Base-by-base conservation (phyloP, 1,140 invertebrate genomes). In the Hirudo medicinalis region DNA sequence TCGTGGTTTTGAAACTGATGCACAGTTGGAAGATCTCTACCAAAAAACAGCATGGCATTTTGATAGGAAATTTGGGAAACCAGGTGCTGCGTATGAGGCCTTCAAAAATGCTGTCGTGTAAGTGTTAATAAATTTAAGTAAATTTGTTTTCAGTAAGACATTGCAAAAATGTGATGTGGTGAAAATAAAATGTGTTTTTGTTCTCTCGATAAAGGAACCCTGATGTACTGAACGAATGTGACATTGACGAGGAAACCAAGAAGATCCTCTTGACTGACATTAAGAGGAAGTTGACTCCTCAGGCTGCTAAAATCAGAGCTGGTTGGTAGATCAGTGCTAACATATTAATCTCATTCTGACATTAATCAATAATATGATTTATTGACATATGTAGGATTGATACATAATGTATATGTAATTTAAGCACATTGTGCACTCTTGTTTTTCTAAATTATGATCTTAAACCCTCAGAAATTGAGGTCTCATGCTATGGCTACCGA, bases 1-100 rank as follows among this genome's bases (percentile, higher is more conserved):
- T 53, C 83, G 99, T 6, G 88, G 90, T 73, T 99, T 93, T 80
- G 89, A 91, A 77, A 89, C 83, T 72, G 91, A 97, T 79, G 89
- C 92, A 75, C 89, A 98, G 79, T 81, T 99, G 54, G 95, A 98
- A 78, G 90, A 97, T 73, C 83, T 99, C 0, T 98, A 99, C 81
- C 87, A 90, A 76, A 94, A 94, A 78, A 99, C 96, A n/a, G 96
- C 96, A 0, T 99, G 97, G 97, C 86, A 89, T 80, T 99, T 99
- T 85, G 97, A 99, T 82, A 90, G 92, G 77, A 98, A 98, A 82
- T 91, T 91, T 78, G 97, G 95, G 79, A 97, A 94, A 80, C 91
- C 93, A 80, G 89, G 89, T 27, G 92, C 91, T 54, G 91, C 94
- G 66, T 98, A 97, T 84, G 97, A 99, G 82, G 91, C 92, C 75